phyloP scores from a whole-genome alignment of 2,888 invertebrate genomes.

The Lysandra bellargus region DNA sequence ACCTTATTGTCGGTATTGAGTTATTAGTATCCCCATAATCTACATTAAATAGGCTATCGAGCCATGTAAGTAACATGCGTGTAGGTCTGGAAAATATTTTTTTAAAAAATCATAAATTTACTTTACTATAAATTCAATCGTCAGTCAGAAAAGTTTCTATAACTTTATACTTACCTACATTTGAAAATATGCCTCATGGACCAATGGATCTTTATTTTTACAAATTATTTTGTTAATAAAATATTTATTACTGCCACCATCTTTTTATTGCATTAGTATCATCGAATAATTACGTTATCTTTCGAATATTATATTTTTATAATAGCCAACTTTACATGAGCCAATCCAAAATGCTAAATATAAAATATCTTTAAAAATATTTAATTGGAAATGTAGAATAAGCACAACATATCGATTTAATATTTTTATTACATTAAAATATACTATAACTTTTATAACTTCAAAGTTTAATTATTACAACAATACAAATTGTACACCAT shows the following conservation, averaged over 20 bases:
- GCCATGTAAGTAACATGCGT: too few relatives aligned
- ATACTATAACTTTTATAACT: constrained; percentile 22
- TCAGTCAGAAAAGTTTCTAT: too few relatives aligned
- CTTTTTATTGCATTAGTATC: too few relatives aligned
- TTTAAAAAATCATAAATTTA: not conserved
- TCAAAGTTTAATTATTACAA: constrained; percentile 4
- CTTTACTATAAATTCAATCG: too few relatives aligned
- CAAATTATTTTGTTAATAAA: not conserved
- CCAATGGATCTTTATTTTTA: not conserved
- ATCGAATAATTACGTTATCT: too few relatives aligned
- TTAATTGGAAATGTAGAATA: not conserved
- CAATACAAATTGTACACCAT: constrained; percentile 11
- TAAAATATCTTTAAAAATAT: too few relatives aligned
- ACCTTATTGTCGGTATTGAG: too few relatives aligned
- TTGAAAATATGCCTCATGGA: constrained; percentile 11
- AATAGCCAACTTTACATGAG: too few relatives aligned
- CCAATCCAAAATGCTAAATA: too few relatives aligned
- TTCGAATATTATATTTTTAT: not conserved
- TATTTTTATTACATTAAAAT: constrained; percentile 29
- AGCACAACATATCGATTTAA: not conserved
- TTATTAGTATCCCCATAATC: too few relatives aligned
- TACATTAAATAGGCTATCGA: too few relatives aligned
- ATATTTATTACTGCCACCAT: not conserved
- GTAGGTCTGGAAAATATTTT: too few relatives aligned
- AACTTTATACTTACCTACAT: not conserved